Evolutionary conservation across 2,113 vertebrate species (phyloP).

Genomic region (Quiscalus mexicanus): DNA sequence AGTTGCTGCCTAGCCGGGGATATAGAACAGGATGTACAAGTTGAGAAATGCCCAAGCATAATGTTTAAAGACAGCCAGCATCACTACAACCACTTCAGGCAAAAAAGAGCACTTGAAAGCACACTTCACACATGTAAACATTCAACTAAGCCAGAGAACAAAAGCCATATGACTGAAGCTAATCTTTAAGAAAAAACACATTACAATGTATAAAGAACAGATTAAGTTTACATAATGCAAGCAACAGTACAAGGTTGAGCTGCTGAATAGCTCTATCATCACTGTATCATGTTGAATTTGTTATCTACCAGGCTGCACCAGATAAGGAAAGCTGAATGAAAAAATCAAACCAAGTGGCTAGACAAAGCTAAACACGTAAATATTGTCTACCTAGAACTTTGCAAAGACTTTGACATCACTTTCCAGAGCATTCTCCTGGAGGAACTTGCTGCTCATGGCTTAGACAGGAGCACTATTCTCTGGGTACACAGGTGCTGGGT

Average conservation of each 20-base stretch:
- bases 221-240: neutral
- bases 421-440: neutral
- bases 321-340: neutral
- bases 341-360: neutral
- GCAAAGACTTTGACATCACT: neutral
- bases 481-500: neutral
- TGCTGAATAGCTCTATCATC: neutral
- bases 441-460: neutral
- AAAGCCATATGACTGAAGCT: neutral
- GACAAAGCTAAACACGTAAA: neutral
- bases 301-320: neutral
- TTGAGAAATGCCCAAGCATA: neutral
- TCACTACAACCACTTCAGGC: neutral
- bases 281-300: neutral
- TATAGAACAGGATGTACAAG: neutral
- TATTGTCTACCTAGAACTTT: neutral
- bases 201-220: neutral
- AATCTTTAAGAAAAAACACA: neutral
- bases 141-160: neutral
- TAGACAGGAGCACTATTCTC: neutral
- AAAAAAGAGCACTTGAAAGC: neutral
- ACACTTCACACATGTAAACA: neutral
- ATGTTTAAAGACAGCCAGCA: neutral
- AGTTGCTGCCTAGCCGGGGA: neutral
- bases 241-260: neutral